Base-by-base conservation (phyloP, 2,113 vertebrate species). In the Uropsilus gracilis region DNA sequence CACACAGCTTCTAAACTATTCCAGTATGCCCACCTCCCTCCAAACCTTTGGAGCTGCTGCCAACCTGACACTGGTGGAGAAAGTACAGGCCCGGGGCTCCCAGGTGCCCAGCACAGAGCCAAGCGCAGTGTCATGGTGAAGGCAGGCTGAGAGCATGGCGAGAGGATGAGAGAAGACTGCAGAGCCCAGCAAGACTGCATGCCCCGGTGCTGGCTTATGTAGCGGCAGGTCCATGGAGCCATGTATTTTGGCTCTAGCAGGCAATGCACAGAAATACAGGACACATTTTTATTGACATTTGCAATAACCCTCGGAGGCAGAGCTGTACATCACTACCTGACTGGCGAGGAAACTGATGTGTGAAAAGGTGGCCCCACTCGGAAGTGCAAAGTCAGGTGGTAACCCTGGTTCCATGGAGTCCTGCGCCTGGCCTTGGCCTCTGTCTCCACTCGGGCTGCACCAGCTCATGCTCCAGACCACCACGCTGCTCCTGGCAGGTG, bases 251-350 rank as follows among this genome's bases (percentile, higher is more conserved):
- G 17, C 48, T 32, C 14, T 2, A 20, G 28, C 44, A 34, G 44
- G 26, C 44, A 24, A 2, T 0, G 46, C 2, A 17, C 50, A 30
- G 66, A 68, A 48, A n/a, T 7, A 16, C 1, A 20, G 0, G 39
- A 39, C n/a, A 11, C 26, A 11, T 26, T 93, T 93, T 48, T 48
- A 17, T 46, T 83, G 48, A 44, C 30, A 81, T 63, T 37, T 48
- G 22, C 53, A 16, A 6, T n/a, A 57, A 66, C 64, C 44, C 64
- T 75, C 59, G 61, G 2, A 42, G 73, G 44, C 37, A 34, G 50
- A 37, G 22, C 34, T 73, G 3, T 11, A 39, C 10, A 12, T 17
- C 30, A 28, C 11, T 30, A 28, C 11, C 24, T 30, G 59, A 75
- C 20, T 8, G 26, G 42, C 7, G 55, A 89, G 48, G 55, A 63